Base-by-base conservation (phyloP, 2,888 invertebrate species). In the Pheosia gnoma region DNA sequence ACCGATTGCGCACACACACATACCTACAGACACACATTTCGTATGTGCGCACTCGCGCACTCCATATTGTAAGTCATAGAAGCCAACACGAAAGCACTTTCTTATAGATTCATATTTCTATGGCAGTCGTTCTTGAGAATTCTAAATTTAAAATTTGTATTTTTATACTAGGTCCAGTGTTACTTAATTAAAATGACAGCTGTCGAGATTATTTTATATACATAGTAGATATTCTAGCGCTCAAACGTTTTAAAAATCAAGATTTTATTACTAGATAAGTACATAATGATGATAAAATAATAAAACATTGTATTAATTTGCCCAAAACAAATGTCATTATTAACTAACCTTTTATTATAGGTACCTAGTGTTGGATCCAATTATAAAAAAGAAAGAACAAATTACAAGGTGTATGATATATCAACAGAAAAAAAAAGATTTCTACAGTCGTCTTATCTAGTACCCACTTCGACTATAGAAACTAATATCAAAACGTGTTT, bases 1-100 rank as follows among this genome's bases (percentile, higher is more conserved):
- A 86, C 85, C 89, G 88, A 89, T 89, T 87, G 90, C 89, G 90
- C 86, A 86, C 75, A 80, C 71, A 78, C 80, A 80, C 79, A 81
- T 76, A 80, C 80, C 77, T 73, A 80, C 72, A 87, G 80, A 85
- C 82, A 87, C 79, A 87, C 82, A 79, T 83, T 81, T 80, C 51
- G 53, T 74, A 73, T 62, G 54, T 70, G 68, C 10, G 47, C 67
- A 70, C 59, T 71, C 69, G 68, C 68, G 7, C 25, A 75, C 66
- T 66, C 64, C 56, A 66, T 66, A 68, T 66, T 65, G 55, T 65
- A 74, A 61, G 56, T 59, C 69, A 68, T 65, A 65, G 61, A 57
- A 63, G 59, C 56, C 49, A 61, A 62, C 58, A 39, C 41, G 52
- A 63, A 62, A 60, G 58, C 65, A 64, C 71, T 68, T 66, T 66